These are phyloP conservation scores for Lycaena phlaeas DNA, from an alignment of 2,888 invertebrate species.

Conservation along the genomic window DNA sequence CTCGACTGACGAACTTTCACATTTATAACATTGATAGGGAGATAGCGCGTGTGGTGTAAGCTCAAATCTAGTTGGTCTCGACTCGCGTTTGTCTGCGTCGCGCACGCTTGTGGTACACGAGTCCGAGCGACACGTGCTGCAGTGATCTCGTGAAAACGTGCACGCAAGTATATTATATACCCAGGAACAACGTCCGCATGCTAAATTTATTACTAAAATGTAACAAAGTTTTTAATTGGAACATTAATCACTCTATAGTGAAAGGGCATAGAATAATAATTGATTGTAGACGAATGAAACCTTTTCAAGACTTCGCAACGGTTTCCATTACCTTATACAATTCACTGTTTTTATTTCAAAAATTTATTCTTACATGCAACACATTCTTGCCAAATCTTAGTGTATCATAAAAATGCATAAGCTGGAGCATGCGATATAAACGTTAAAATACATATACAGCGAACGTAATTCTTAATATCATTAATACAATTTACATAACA, in stretches of 20 bases:
- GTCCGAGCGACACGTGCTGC: slow-evolving; percentile 12
- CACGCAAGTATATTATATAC: slow-evolving; percentile 11
- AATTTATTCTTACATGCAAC: too few relatives aligned
- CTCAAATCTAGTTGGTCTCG: slow-evolving; percentile 15
- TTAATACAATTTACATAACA: slow-evolving; percentile 7
- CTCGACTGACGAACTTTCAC: too few relatives aligned
- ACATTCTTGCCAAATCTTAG: too few relatives aligned
- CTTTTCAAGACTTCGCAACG: too few relatives aligned
- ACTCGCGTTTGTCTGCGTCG: slow-evolving; percentile 7
- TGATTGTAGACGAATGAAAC: too few relatives aligned
- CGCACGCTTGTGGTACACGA: slow-evolving; percentile 14
- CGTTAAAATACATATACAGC: neutral
- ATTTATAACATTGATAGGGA: slow-evolving; percentile 12
- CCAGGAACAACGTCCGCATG: too few relatives aligned
- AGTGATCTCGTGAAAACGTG: slow-evolving; percentile 13
- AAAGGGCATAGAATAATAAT: too few relatives aligned
- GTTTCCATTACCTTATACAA: too few relatives aligned
- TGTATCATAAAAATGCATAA: neutral
- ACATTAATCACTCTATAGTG: too few relatives aligned
- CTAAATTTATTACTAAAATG: too few relatives aligned
- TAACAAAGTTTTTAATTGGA: too few relatives aligned
- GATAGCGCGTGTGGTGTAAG: slow-evolving; percentile 19
- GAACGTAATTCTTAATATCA: neutral
- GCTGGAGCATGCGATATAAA: neutral
- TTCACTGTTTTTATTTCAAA: too few relatives aligned